phyloP scores from a whole-genome alignment of 2,888 invertebrate genomes.

The Heliconius sara region DNA sequence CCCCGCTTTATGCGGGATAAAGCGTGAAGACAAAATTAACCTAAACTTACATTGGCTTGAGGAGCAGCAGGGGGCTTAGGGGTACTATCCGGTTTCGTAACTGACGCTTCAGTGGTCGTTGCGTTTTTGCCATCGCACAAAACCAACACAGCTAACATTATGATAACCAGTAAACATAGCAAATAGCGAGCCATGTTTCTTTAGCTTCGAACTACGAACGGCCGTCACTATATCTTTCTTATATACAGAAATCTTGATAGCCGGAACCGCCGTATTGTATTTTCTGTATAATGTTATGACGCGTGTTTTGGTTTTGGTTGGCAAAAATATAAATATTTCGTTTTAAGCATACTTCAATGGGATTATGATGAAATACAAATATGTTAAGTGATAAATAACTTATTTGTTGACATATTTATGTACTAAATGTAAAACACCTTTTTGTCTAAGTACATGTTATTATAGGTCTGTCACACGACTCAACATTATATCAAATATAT shows the following conservation, averaged over 20 bases:
- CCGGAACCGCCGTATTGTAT: conserved; percentile 48
- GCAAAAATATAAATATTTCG: conserved; percentile 3
- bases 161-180: conserved; percentile 48
- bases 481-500: too few species aligned
- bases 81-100: conserved; percentile 20
- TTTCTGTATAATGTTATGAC: conserved; percentile 33
- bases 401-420: background rate
- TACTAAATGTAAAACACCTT: background rate
- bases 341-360: background rate
- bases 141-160: conserved; percentile 44
- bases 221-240: conserved; percentile 45
- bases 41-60: conserved; percentile 11
- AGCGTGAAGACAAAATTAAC: background rate
- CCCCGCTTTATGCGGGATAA: background rate
- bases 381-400: background rate
- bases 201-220: conserved; percentile 32
- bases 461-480: background rate
- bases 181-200: conserved; percentile 50
- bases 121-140: conserved; percentile 50
- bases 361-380: background rate
- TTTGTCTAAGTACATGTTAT: background rate
- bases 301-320: background rate
- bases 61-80: conserved; percentile 30
- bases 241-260: conserved; percentile 50
- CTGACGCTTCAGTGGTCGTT: conserved; percentile 42